phyloP scores from a whole-genome alignment of 2,888 invertebrate genomes.

The Cylindroiulus punctatus region DNA sequence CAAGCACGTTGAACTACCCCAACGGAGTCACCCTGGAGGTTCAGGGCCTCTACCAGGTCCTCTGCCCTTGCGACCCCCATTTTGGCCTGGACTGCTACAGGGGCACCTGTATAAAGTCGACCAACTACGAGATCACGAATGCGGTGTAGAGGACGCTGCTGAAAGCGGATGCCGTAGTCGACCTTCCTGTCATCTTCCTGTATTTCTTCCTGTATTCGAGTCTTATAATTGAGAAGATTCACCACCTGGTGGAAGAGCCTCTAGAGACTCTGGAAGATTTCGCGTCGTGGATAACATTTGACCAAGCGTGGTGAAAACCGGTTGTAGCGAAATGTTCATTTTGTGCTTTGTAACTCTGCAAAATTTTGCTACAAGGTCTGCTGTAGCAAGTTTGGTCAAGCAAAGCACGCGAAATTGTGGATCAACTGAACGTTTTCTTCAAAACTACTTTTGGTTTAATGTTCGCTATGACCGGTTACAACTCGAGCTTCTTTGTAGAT shows the following conservation, averaged over 20 bases:
- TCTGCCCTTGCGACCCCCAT: slow-evolving; percentile 53
- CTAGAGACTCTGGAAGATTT: no score
- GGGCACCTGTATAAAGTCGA: background rate
- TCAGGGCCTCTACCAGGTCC: background rate
- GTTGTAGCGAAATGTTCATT: no score
- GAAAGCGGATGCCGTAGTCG: background rate
- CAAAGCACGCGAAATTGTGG: no score
- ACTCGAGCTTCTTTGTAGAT: no score
- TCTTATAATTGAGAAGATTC: no score
- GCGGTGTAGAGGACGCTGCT: background rate
- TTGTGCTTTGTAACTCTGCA: no score
- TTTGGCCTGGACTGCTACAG: background rate
- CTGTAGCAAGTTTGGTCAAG: no score
- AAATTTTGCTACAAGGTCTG: no score
- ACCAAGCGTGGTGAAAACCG: no score
- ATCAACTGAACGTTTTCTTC: background rate
- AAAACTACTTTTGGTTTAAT: background rate
- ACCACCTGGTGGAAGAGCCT: no score
- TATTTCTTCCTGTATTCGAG: background rate
- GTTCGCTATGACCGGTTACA: no score
- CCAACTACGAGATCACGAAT: background rate
- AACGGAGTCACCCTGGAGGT: slow-evolving; percentile 39
- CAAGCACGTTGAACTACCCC: slow-evolving; percentile 49
- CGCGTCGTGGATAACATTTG: no score
- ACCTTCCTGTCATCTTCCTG: background rate